phyloP scores from a whole-genome alignment of 2,113 vertebrate genomes.

The Fulmarus glacialis region DNA sequence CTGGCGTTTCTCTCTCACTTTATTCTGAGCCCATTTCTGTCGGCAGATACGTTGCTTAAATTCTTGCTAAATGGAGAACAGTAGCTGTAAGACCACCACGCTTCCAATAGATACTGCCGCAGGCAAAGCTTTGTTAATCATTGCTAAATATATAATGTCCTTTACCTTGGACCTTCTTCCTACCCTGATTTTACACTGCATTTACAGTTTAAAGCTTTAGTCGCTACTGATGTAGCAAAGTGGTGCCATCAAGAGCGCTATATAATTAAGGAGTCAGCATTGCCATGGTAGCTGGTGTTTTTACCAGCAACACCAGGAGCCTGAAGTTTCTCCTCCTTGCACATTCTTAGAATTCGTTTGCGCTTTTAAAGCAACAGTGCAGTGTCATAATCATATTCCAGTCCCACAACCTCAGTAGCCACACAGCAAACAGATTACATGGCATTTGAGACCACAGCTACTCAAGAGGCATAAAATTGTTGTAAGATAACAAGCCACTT shows the following conservation, averaged over 20 bases:
- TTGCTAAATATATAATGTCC: background rate
- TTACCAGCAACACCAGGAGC: background rate
- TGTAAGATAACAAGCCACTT: background rate
- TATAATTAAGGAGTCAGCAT: background rate
- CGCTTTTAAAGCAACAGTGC: background rate
- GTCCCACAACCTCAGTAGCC: background rate
- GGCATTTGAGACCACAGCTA: background rate
- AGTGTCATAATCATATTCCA: background rate
- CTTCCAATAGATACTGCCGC: background rate
- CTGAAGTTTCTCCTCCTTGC: background rate
- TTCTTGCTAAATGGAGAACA: constrained; percentile 79
- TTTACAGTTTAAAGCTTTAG: background rate
- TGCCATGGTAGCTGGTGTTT: background rate
- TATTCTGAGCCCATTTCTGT: constrained; percentile 84
- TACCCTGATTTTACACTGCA: background rate
- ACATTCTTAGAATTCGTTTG: background rate
- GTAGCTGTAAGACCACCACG: background rate
- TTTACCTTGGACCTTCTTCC: background rate
- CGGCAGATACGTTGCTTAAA: constrained; percentile 82
- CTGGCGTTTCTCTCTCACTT: constrained; percentile 84
- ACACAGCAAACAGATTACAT: background rate
- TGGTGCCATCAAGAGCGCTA: background rate
- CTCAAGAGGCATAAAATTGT: background rate
- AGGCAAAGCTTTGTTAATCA: background rate
- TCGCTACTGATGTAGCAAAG: background rate